Percentiles rank a stretch among this genome's conserved stretches.
These are phyloP conservation scores for Sinodicranocentrus sp. DNA, from an alignment of 2,888 invertebrate genomes.

Conservation along the genomic window DNA sequence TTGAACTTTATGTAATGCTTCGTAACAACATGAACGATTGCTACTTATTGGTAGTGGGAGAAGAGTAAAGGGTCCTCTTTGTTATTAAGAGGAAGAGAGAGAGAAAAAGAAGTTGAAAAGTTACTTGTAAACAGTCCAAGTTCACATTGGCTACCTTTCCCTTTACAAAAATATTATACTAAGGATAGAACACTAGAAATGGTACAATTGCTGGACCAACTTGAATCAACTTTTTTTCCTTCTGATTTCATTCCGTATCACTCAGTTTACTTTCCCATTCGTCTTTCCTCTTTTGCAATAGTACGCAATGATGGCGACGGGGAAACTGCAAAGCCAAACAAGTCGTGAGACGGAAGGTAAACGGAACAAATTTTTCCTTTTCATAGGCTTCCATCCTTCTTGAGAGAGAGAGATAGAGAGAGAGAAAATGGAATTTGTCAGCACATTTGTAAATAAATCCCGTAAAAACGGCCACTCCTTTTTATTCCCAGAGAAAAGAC, in stretches of 20 bases:
- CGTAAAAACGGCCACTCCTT: conserved; percentile 50
- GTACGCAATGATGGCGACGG: not conserved
- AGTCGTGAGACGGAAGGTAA: conserved; percentile 22
- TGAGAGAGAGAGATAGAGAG: conserved; percentile 20
- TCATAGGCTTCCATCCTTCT: not conserved
- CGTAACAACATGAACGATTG: conserved; percentile 37
- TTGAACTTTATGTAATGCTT: conserved; percentile 26
- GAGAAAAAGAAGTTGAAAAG: conserved; percentile 25
- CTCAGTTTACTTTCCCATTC: conserved; percentile 44
- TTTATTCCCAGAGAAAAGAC: conserved; percentile 44
- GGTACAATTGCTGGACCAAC: no score
- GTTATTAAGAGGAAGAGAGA: conserved; percentile 30
- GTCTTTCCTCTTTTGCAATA: not conserved
- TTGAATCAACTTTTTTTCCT: conserved; percentile 13
- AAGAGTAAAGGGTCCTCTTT: conserved; percentile 1
- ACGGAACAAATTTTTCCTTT: conserved; percentile 15
- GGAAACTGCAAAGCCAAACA: conserved; percentile 15
- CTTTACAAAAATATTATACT: no score
- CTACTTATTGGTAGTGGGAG: conserved; percentile 26
- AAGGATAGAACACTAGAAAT: no score
- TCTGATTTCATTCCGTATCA: conserved; percentile 31
- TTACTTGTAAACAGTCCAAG: conserved; percentile 6
- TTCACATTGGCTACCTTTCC: no score
- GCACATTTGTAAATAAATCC: conserved; percentile 64
- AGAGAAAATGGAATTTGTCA: conserved; percentile 56